Conservation (phyloP, 1,140 invertebrate genomes). For the Drosophila repleta region DNA sequence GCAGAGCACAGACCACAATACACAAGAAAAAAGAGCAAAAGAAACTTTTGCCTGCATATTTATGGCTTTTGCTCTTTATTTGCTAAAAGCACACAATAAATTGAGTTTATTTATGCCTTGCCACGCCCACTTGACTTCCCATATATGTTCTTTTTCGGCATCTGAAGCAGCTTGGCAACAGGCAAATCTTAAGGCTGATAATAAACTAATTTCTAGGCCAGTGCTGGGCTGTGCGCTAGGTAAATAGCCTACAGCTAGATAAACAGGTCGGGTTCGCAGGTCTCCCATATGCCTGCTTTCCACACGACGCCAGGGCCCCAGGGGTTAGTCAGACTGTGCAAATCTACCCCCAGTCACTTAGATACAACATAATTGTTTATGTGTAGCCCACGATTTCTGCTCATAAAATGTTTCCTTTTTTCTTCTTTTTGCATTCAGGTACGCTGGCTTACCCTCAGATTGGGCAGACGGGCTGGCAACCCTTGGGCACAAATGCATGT, state of each 20-base stretch:
- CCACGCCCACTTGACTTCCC: slow-evolving; percentile 13
- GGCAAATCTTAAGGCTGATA: slow-evolving; percentile 21
- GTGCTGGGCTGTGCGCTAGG: not conserved
- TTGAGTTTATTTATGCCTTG: slow-evolving; percentile 50
- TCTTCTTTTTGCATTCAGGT: slow-evolving; percentile 65
- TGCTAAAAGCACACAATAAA: slow-evolving; percentile 53
- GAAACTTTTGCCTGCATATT: slow-evolving; percentile 64
- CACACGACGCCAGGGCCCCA: slow-evolving; percentile 18
- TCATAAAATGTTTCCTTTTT: slow-evolving; percentile 42
- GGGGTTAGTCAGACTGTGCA: slow-evolving; percentile 23
- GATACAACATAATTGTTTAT: slow-evolving; percentile 72
- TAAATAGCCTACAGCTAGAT: slow-evolving; percentile 40
- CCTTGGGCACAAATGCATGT: slow-evolving; percentile 54
- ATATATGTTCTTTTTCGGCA: not conserved
- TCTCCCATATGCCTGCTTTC: slow-evolving; percentile 53
- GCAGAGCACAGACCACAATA: slow-evolving; percentile 15
- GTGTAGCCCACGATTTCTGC: slow-evolving; percentile 32
- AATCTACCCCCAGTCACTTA: slow-evolving; percentile 49
- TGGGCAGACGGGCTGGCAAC: slow-evolving; percentile 34
- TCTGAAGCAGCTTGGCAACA: not conserved
- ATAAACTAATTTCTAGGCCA: slow-evolving; percentile 43
- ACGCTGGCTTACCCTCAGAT: slow-evolving; percentile 43
- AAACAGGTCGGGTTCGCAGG: slow-evolving; percentile 41
- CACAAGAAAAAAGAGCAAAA: slow-evolving; percentile 15
- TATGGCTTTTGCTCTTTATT: slow-evolving; percentile 52